A percentile compares a stretch with the other conserved stretches of the same genome.
Evolutionary conservation across 1,140 invertebrate genomes (phyloP).

Genomic region (Drosophila cardini): DNA sequence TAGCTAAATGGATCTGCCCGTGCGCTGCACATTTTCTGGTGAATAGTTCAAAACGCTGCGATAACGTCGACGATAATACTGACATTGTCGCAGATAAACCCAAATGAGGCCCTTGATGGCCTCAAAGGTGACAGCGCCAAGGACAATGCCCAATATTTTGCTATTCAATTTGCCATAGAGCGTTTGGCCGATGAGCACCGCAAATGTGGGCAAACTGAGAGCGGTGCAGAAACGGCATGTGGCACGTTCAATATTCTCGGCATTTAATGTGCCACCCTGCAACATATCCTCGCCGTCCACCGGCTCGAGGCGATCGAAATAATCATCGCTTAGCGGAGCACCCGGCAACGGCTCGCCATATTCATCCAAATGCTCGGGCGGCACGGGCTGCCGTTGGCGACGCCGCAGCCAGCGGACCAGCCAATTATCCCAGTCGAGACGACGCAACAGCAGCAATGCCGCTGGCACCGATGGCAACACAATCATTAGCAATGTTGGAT

Average conservation of each 20-base stretch:
- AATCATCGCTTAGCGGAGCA: conserved; percentile 53
- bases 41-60: conserved; percentile 52
- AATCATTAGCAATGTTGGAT: conserved; percentile 63
- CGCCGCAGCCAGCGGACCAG: conserved; percentile 57
- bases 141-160: conserved; percentile 25
- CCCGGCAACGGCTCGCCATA: conserved; percentile 47
- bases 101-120: conserved; percentile 50
- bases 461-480: conserved; percentile 58
- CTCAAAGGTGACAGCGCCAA: conserved; percentile 64
- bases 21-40: conserved; percentile 8
- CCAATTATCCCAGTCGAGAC: conserved; percentile 57
- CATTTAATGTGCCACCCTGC: conserved; percentile 16
- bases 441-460: conserved; percentile 41
- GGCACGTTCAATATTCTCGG: conserved; percentile 38
- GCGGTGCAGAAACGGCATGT: conserved; percentile 50
- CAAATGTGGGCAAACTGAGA: conserved; percentile 60
- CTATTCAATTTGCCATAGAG: conserved; percentile 37
- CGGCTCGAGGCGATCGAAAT: conserved; percentile 52
- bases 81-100: conserved; percentile 52
- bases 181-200: conserved; percentile 48
- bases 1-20: conserved; percentile 12
- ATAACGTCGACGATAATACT: conserved; percentile 38
- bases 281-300: conserved; percentile 26
- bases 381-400: conserved; percentile 10
- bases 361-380: conserved; percentile 39